Evolutionary conservation across 2,113 vertebrate species (phyloP).

Genomic region (Chloebia gouldiae): DNA sequence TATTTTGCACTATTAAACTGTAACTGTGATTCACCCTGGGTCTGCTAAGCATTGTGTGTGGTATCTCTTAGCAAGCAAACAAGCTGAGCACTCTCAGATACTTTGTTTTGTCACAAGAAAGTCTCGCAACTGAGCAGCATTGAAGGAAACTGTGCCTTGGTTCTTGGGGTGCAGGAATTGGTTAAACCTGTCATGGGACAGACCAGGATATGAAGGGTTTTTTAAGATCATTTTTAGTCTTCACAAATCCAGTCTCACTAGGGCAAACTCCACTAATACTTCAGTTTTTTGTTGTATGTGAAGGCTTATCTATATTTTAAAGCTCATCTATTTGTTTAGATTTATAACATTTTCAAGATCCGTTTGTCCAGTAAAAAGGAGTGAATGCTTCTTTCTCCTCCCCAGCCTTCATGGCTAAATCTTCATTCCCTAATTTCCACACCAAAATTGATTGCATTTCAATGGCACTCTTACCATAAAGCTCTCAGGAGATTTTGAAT

Average conservation of each 20-base stretch:
- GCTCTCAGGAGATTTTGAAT: not conserved
- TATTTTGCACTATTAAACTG: slow-evolving; percentile 18
- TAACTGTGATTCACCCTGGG: not conserved
- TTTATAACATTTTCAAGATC: not conserved
- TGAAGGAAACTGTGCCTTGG: not conserved
- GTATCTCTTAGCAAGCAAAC: not conserved
- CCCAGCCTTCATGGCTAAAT: not conserved
- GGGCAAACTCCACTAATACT: not conserved
- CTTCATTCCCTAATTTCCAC: not conserved
- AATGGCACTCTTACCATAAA: not conserved
- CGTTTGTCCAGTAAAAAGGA: not conserved
- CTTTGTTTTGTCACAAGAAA: not conserved
- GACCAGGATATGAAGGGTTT: not conserved
- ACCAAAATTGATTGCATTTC: not conserved
- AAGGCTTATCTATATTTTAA: not conserved
- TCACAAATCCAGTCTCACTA: not conserved
- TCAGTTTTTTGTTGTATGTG: not conserved
- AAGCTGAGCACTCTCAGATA: not conserved
- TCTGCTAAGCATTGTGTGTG: fast-evolving
- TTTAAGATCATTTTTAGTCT: not conserved
- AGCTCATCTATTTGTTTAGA: not conserved
- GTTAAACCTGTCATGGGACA: not conserved
- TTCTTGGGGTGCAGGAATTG: not conserved
- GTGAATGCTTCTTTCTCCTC: not conserved
- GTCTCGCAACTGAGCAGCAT: not conserved